Percentiles rank a stretch among this genome's conserved stretches.
These are phyloP conservation scores for Cichladusa arquata DNA, from an alignment of 2,113 vertebrate species.

Conservation along the genomic window DNA sequence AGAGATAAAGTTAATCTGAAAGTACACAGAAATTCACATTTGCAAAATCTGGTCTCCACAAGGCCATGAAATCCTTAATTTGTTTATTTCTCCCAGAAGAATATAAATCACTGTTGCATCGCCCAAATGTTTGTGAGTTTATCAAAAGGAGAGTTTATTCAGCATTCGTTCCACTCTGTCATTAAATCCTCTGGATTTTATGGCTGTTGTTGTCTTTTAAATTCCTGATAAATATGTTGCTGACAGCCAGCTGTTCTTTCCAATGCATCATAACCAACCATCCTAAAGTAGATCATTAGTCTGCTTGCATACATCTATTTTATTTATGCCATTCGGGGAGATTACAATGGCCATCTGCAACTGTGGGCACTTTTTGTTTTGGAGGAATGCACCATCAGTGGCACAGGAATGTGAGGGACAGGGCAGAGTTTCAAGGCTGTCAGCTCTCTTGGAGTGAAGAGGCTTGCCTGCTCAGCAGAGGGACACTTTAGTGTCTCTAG, in stretches of 20 bases:
- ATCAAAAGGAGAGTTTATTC: conserved; percentile 46
- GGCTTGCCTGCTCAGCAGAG: neutral
- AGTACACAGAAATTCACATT: conserved; percentile 10
- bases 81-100: conserved; percentile 57
- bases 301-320: neutral
- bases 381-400: neutral
- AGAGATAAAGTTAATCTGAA: conserved; percentile 35
- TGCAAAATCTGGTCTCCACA: conserved; percentile 7
- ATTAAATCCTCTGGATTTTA: conserved; percentile 58
- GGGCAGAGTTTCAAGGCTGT: neutral
- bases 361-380: neutral
- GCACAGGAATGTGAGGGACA: neutral
- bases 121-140: conserved; percentile 63
- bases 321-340: neutral
- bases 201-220: conserved; percentile 52
- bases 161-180: conserved; percentile 16
- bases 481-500: neutral
- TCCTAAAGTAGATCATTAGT: conserved; percentile 13
- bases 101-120: conserved; percentile 57
- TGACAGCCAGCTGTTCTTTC: conserved; percentile 63
- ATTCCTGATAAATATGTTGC: conserved; percentile 52
- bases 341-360: conserved; percentile 15
- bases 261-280: neutral
- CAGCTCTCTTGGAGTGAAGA: accelerated
- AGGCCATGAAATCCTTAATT: conserved; percentile 46